Base-by-base conservation (phyloP, 2,888 invertebrate genomes). In the Acleris literana region DNA sequence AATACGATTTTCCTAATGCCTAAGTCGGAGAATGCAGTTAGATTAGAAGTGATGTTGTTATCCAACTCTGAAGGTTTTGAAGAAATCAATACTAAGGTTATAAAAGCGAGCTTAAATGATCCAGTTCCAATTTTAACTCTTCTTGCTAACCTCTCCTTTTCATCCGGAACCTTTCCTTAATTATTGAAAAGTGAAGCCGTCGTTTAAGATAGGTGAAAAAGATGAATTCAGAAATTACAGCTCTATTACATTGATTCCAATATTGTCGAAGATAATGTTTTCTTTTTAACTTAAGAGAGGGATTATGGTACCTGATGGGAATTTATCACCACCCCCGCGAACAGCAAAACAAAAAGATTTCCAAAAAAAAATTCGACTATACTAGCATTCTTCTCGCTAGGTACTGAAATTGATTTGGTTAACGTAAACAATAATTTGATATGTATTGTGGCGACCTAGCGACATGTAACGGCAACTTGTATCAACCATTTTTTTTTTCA, bases 221-320 rank as follows among this genome's bases (percentile, higher is more conserved):
- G 39, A 33, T 5, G 54, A 17, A 4, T 3, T 39, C 3, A 18
- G 13, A 18, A 54, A 54, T 18, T 54, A 54, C 20, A 39, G 39
- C 9, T 39, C 54, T 17, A 54, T 54, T 39, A 39, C 54, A 33
- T 39, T 54, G 7, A 54, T 39, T 39, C 54, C 54, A 17, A 54
- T 54, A 6, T 4, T 54, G 2, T 29, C 54, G 11, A 54, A 25
- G 16, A 11, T 43, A 4, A n/a, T n/a, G n/a, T n/a, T n/a, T n/a
- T n/a, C n/a, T n/a, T n/a, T n/a, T n/a, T n/a, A n/a, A n/a, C n/a
- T n/a, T n/a, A n/a, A n/a, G n/a, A n/a, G n/a, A n/a, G n/a, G n/a
- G n/a, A n/a, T n/a, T n/a, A n/a, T n/a, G n/a, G n/a, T n/a, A n/a
- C n/a, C n/a, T n/a, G n/a, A n/a, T n/a, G n/a, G n/a, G n/a, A n/a